These are phyloP conservation scores for Eulemur rubriventer DNA, from an alignment of 2,797 vertebrate genomes.

Conservation along the genomic window DNA sequence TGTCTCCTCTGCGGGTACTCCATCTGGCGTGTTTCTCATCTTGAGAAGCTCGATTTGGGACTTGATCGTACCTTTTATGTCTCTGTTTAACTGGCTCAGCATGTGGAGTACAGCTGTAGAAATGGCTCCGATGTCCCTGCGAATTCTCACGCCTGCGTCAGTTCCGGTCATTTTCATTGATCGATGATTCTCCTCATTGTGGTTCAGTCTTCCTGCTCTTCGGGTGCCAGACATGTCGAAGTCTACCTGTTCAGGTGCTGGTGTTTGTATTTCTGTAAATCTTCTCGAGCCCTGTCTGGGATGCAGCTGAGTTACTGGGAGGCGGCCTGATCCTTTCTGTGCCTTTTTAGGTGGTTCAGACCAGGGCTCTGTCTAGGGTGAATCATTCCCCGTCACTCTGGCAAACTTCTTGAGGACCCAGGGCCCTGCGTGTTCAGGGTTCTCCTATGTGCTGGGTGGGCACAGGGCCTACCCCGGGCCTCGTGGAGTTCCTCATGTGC, in stretches of 20 bases:
- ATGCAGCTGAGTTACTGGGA: not conserved
- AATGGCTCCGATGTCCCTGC: fast-evolving
- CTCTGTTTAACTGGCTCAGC: fast-evolving
- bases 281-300: not conserved
- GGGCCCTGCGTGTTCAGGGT: fast-evolving
- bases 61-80: fast-evolving
- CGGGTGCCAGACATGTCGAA: not conserved
- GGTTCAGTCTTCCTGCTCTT: not conserved
- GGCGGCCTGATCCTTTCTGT: no score
- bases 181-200: not conserved
- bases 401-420: no score
- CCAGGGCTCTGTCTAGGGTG: no score
- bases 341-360: not conserved
- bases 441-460: not conserved
- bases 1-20: fast-evolving
- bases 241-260: not conserved
- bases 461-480: fast-evolving
- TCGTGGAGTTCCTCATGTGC: not conserved
- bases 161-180: not conserved
- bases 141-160: fast-evolving
- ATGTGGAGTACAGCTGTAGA: fast-evolving
- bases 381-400: fast-evolving
- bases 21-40: not conserved
- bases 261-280: fast-evolving
- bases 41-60: not conserved